Conservation (phyloP, 1,140 invertebrate species). For the Macrotrachela quadricornifera region DNA sequence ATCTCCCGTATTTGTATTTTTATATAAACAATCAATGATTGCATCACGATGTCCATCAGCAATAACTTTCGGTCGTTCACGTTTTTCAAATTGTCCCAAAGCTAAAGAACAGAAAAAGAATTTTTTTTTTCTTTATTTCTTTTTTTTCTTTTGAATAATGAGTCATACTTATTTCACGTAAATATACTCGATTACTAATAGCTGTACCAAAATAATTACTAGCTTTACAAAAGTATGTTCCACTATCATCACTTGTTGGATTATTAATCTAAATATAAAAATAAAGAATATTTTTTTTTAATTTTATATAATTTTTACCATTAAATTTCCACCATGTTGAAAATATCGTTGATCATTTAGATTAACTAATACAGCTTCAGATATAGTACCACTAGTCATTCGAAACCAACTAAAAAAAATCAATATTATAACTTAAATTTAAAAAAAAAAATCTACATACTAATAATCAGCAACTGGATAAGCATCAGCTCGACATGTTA, state of each 20-base stretch:
- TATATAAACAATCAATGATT: constrained; percentile 6
- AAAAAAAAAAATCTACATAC: constrained; percentile 22
- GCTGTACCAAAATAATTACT: constrained; percentile 67
- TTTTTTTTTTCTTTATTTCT: too few species aligned
- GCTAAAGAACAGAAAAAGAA: too few species aligned
- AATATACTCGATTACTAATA: constrained; percentile 57
- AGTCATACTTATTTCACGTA: constrained; percentile 36
- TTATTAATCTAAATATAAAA: constrained; percentile 35
- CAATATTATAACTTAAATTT: neutral
- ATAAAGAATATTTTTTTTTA: too few species aligned
- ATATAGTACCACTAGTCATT: constrained; percentile 40
- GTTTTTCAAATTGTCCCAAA: neutral
- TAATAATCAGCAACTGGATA: constrained; percentile 69
- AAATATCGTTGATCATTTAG: constrained; percentile 23
- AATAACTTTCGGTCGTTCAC: constrained; percentile 3
- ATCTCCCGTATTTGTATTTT: constrained; percentile 11
- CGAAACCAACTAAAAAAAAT: neutral
- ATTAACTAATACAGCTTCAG: constrained; percentile 49
- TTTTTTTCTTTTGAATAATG: too few species aligned
- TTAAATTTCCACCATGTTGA: constrained; percentile 40
- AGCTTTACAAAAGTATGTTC: constrained; percentile 71
- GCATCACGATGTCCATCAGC: neutral
- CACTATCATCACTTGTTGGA: constrained; percentile 39
- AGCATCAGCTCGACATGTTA: constrained; percentile 56
- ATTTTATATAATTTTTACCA: too few species aligned